Conservation (phyloP, 2,888 invertebrate species). For the Folsomia manolachei region DNA sequence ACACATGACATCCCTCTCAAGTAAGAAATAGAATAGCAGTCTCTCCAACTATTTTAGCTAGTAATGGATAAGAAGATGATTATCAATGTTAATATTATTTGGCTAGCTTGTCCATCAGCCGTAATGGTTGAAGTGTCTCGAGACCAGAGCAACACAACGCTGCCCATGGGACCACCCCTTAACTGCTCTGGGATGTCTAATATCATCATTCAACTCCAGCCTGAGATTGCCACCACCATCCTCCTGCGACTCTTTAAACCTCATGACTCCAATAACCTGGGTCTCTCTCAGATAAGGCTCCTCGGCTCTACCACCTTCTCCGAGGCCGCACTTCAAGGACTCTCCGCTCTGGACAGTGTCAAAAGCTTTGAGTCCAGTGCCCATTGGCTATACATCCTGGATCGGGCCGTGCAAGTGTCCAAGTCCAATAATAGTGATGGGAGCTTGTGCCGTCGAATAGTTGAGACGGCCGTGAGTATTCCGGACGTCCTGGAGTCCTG, state of each 20-base stretch:
- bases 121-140: constrained; percentile 82
- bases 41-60: no score
- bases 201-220: constrained; percentile 77
- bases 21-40: constrained; percentile 56
- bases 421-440: constrained; percentile 20
- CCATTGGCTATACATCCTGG: constrained; percentile 50
- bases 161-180: constrained; percentile 80
- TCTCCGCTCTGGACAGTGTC: constrained; percentile 32
- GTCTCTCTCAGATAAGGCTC: constrained; percentile 79
- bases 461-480: constrained; percentile 64
- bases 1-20: constrained; percentile 70
- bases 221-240: constrained; percentile 81
- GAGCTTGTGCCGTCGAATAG: constrained; percentile 37
- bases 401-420: constrained; percentile 43
- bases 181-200: constrained; percentile 82
- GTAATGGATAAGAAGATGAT: no score
- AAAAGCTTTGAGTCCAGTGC: constrained; percentile 47
- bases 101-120: constrained; percentile 78
- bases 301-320: constrained; percentile 81
- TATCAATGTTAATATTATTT: constrained; percentile 12
- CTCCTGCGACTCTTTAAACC: constrained; percentile 77
- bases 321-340: constrained; percentile 54
- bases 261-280: constrained; percentile 83
- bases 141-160: constrained; percentile 71
- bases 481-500: constrained; percentile 68